phyloP scores from a whole-genome alignment of 2,888 invertebrate genomes.

The Philopedon plagiatum region DNA sequence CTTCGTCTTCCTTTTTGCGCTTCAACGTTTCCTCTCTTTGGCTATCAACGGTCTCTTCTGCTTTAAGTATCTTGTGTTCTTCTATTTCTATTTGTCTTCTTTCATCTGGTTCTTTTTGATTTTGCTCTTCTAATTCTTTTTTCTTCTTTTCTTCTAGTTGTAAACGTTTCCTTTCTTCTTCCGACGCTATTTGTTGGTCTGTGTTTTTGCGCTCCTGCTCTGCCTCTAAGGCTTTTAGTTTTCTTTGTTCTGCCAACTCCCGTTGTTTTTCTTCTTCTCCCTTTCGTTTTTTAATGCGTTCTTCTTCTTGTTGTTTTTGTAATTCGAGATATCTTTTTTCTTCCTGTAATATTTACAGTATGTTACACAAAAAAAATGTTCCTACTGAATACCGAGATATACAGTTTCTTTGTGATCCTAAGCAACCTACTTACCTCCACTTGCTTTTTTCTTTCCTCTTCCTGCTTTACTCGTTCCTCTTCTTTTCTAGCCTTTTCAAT shows the following conservation, averaged over 20 bases:
- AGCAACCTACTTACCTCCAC: too few relatives aligned
- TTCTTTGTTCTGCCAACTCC: not conserved
- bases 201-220: not conserved
- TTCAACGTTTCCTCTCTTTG: slow-evolving; percentile 17
- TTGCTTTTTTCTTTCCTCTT: not conserved
- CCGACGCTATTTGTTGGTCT: not conserved
- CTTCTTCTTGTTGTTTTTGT: not conserved
- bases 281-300: not conserved
- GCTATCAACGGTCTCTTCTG: slow-evolving; percentile 49
- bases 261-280: slow-evolving; percentile 3
- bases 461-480: not conserved
- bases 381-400: too few relatives aligned
- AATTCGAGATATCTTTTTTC: not conserved
- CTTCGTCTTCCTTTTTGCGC: slow-evolving; percentile 10
- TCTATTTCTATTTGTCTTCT: not conserved
- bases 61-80: not conserved
- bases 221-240: not conserved
- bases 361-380: too few relatives aligned
- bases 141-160: not conserved
- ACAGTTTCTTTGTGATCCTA: too few relatives aligned
- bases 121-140: not conserved
- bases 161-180: not conserved
- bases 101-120: not conserved
- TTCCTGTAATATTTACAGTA: not conserved
- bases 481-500: not conserved